Percentiles rank a stretch among this genome's conserved stretches.
These are phyloP conservation scores for Vanacampus margaritifer DNA, from an alignment of 2,113 vertebrate species.

Conservation along the genomic window DNA sequence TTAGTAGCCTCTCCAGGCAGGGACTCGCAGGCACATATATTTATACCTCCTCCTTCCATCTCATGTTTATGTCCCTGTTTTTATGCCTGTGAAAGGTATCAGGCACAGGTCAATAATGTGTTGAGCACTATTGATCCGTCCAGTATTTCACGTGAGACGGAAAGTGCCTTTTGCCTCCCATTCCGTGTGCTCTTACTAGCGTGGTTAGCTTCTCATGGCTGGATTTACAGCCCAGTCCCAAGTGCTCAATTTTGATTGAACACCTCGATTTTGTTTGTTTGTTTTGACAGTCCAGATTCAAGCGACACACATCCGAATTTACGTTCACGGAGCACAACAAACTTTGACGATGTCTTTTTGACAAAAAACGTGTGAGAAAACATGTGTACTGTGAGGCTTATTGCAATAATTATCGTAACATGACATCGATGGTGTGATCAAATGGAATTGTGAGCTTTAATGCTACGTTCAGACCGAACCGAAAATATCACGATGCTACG, in stretches of 20 bases:
- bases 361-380: too few species aligned
- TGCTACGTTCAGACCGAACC: too few species aligned
- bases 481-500: too few species aligned
- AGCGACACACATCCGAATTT: too few species aligned
- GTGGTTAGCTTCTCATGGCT: conserved; percentile 45
- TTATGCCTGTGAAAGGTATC: conserved; percentile 68
- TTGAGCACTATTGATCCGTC: conserved; percentile 71
- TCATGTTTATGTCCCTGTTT: conserved; percentile 67
- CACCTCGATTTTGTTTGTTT: neutral
- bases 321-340: too few species aligned
- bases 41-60: conserved; percentile 43
- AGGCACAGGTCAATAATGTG: conserved; percentile 72
- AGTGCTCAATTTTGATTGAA: neutral
- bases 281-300: too few species aligned
- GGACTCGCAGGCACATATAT: conserved; percentile 37
- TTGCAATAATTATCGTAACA: too few species aligned
- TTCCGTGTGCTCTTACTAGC: conserved; percentile 17
- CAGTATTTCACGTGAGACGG: conserved; percentile 34
- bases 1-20: conserved; percentile 58
- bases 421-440: too few species aligned
- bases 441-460: too few species aligned
- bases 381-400: too few species aligned
- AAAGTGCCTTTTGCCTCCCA: conserved; percentile 40
- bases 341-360: too few species aligned
- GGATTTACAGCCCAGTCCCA: conserved; percentile 43